Evolutionary conservation across 2,797 vertebrate species (phyloP).

Genomic region (Sardinella longiceps): DNA sequence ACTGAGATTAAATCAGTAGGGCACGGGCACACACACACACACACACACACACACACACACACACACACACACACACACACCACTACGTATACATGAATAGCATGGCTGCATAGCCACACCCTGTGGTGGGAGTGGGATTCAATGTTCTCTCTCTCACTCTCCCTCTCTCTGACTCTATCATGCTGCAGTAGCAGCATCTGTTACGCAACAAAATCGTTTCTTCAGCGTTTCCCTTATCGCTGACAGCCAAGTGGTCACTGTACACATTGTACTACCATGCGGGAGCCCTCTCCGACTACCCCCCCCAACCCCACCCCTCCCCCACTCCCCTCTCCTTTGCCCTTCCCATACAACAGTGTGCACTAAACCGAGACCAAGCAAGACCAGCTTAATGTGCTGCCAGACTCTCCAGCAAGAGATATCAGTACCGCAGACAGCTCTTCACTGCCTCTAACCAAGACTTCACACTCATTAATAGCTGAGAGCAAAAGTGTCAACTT

Average conservation of each 20-base stretch:
- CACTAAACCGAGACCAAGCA: background rate
- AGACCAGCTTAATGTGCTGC: background rate
- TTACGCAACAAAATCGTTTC: background rate
- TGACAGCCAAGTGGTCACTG: background rate
- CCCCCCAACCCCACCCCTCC: background rate
- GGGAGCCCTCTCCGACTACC: background rate
- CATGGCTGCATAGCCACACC: conserved; percentile 53
- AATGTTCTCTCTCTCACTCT: conserved; percentile 34
- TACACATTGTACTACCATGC: background rate
- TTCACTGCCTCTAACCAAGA: background rate
- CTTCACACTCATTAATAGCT: background rate
- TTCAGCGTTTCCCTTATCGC: background rate
- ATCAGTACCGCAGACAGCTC: background rate
- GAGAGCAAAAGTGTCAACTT: background rate
- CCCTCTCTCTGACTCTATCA: conserved; percentile 32
- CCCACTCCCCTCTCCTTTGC: background rate
- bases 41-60: conserved; percentile 39
- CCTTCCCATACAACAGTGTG: background rate
- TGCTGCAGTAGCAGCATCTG: conserved; percentile 16
- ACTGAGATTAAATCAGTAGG: background rate
- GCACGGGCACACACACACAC: conserved; percentile 27
- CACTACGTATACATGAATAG: background rate
- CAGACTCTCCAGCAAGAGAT: background rate
- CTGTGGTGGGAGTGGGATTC: conserved; percentile 49
- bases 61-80: background rate